Evolutionary conservation across 2,888 invertebrate species (phyloP), one percentile per base, ranked within the genome.

Genomic region (Drosophila kokeensis): DNA sequence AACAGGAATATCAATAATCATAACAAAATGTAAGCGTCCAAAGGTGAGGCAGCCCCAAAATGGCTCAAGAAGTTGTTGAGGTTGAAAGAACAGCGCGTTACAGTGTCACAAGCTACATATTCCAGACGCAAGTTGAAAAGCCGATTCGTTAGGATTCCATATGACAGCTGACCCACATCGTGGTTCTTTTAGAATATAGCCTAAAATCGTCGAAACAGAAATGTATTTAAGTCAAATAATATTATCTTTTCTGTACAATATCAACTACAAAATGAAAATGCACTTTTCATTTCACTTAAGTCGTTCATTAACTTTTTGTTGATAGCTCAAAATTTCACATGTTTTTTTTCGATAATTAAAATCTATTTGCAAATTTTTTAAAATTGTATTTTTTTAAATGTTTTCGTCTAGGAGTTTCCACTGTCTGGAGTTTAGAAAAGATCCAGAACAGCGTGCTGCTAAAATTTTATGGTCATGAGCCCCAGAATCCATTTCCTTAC

Each of bases 1-100:
- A 75, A 65, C 66, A 63, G 60, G 69, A 60, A 83, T 81, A 89
- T 78, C 85, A 83, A 89, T 83, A 89, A 83, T 89, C 83, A 83
- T 83, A 87, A 89, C 85, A 67, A 69, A 89, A 86, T 82, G 80
- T 57, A 61, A 65, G 68, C 68, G 69, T 55, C 72, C 75, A 69
- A 79, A 70, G 86, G 60, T 68, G 68, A 48, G 60, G 52, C 68
- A 48, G 53, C 34, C 29, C 64, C 38, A 27, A 61, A 67, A 54
- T 61, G 75, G 52, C 75, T 53, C 53, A 62, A 69, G 69, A 42
- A 61, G 70, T 58, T 62, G 53, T 61, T 69, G 42, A 69, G 50
- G 49, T 69, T 59, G 70, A 57, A 54, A 27, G 62, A 59, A 54
- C 58, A 54, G 36, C 11, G 21, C 30, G 15, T 27, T 24, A 72